A percentile compares a stretch with the other conserved stretches of the same genome.
These are phyloP conservation scores for Caenorhabditis doughertyi DNA, from an alignment of 2,888 invertebrate genomes.

Conservation along the genomic window DNA sequence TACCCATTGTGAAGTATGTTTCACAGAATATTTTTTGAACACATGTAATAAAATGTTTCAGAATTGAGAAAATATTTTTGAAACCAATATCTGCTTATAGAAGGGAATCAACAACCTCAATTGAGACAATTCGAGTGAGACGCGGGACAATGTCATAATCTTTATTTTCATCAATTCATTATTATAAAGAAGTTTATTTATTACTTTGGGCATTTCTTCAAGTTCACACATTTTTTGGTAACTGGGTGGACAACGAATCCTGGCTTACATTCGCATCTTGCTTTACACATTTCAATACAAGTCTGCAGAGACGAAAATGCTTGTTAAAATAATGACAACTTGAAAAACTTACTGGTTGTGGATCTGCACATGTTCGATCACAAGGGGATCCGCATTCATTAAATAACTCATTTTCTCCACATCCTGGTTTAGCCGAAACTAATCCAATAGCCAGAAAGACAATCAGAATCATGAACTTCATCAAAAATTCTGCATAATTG, in stretches of 20 bases:
- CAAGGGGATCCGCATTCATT: constrained; percentile 42
- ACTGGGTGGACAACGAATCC: constrained; percentile 39
- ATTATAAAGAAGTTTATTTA: no score
- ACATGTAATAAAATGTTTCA: not conserved
- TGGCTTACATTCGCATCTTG: constrained; percentile 38
- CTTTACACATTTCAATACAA: constrained; percentile 45
- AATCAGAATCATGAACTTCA: not conserved
- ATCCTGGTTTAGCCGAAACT: not conserved
- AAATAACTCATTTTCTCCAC: constrained; percentile 32
- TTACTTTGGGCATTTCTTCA: constrained; percentile 33
- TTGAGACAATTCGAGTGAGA: constrained; percentile 38
- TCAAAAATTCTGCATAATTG: not conserved
- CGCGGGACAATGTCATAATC: constrained; percentile 29
- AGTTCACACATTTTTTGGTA: constrained; percentile 35
- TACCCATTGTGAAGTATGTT: constrained; percentile 49
- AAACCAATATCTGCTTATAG: constrained; percentile 24
- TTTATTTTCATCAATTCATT: no score
- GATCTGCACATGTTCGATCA: constrained; percentile 37
- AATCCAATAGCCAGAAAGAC: not conserved
- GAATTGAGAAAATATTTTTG: constrained; percentile 59
- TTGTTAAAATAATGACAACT: not conserved
- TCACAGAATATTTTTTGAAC: no score
- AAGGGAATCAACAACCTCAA: constrained; percentile 2
- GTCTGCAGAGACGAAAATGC: constrained; percentile 15
- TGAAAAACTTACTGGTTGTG: constrained; percentile 28